Evolutionary conservation across 2,888 invertebrate genomes (phyloP).

Genomic region (Idaea straminata): DNA sequence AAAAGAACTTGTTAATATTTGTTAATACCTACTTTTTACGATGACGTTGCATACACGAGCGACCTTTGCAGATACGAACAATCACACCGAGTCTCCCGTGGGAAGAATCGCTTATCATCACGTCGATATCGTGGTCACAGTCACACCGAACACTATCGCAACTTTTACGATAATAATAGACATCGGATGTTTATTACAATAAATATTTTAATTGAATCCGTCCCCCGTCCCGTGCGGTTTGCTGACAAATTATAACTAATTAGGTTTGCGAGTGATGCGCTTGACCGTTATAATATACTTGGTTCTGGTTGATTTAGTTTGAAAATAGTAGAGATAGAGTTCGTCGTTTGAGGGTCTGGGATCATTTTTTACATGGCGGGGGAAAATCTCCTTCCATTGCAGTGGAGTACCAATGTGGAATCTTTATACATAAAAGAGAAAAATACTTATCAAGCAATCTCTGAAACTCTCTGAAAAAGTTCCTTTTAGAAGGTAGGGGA

Average conservation of each 20-base stretch:
- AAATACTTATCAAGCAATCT: too few species aligned
- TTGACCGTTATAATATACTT: slow-evolving; percentile 44
- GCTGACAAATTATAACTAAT: slow-evolving; percentile 59
- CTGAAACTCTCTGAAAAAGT: too few species aligned
- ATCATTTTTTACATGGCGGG: too few species aligned
- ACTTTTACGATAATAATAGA: slow-evolving; percentile 40
- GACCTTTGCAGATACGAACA: neutral
- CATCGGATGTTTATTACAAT: slow-evolving; percentile 25
- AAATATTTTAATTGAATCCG: slow-evolving; percentile 63
- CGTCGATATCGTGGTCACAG: slow-evolving; percentile 51
- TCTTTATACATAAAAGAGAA: too few species aligned
- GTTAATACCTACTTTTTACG: neutral
- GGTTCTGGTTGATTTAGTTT: slow-evolving; percentile 29
- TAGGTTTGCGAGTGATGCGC: slow-evolving; percentile 47
- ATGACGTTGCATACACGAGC: neutral
- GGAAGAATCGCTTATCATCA: slow-evolving; percentile 66
- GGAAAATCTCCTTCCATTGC: too few species aligned
- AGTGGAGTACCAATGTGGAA: too few species aligned
- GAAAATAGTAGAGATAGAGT: neutral
- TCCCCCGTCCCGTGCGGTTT: slow-evolving; percentile 54
- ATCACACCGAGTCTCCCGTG: slow-evolving; percentile 52
- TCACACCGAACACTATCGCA: slow-evolving; percentile 39
- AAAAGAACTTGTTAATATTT: slow-evolving; percentile 6
- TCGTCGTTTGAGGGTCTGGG: neutral
- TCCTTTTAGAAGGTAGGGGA: too few species aligned